Percentiles rank a stretch among this genome's conserved stretches.
Conservation (phyloP, 1,140 invertebrate genomes). For the Zaprionus vittiger region DNA sequence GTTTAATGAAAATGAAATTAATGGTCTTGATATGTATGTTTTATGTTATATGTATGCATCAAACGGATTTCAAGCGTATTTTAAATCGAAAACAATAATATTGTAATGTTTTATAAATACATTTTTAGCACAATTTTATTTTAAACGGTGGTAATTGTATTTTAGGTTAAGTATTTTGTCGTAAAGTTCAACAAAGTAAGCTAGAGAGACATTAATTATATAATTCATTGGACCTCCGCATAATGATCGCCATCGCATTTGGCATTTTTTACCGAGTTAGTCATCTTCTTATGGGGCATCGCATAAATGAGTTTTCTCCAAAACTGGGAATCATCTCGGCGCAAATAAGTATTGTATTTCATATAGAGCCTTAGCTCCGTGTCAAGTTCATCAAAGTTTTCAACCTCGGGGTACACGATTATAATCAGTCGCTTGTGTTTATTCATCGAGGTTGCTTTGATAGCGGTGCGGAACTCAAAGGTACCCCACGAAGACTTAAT, state of each 20-base stretch:
- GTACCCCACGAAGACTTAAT: slow-evolving; percentile 5
- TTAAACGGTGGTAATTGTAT: no score
- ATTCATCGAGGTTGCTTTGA: slow-evolving; percentile 13
- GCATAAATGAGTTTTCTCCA: slow-evolving; percentile 9
- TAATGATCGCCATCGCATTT: no score
- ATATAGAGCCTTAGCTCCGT: background rate
- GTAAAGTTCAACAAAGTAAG: no score
- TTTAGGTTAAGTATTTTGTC: no score
- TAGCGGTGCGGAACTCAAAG: slow-evolving; percentile 14
- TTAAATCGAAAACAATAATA: no score
- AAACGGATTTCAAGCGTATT: no score
- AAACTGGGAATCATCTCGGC: slow-evolving; percentile 1
- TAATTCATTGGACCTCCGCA: no score
- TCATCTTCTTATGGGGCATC: background rate
- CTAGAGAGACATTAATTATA: no score
- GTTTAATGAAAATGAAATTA: slow-evolving; percentile 46
- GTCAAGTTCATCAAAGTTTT: background rate
- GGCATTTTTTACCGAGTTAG: no score
- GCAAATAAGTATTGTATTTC: slow-evolving; percentile 7
- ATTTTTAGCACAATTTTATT: no score
- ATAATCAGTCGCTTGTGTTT: slow-evolving; percentile 1
- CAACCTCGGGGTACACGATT: background rate
- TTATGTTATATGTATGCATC: no score
- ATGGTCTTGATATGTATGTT: slow-evolving; percentile 10
- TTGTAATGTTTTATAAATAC: no score